phyloP scores from a whole-genome alignment of 2,113 vertebrate species.

The Spermophilus dauricus region DNA sequence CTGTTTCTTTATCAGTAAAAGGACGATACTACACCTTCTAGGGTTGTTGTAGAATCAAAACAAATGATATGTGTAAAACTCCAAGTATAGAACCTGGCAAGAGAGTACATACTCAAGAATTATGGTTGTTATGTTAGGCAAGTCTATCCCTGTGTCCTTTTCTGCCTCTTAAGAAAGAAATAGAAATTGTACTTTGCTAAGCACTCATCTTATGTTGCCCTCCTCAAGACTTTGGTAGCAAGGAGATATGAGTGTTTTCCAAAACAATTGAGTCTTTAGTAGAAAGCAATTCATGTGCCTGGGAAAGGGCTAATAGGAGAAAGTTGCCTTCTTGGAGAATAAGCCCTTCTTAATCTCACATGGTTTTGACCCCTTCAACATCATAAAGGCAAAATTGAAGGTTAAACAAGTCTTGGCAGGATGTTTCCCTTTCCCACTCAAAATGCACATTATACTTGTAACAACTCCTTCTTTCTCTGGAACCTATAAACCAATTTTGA shows the following conservation, averaged over 20 bases:
- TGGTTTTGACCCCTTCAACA: not conserved
- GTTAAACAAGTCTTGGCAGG: constrained; percentile 24
- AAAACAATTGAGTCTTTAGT: not conserved
- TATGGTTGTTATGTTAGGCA: not conserved
- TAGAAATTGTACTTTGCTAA: constrained; percentile 29
- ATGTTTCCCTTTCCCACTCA: constrained; percentile 13
- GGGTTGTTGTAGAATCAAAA: not conserved
- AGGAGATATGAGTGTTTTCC: constrained; percentile 36
- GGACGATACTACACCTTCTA: not conserved
- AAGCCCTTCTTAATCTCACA: not conserved
- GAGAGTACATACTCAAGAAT: not conserved
- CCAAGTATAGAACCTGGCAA: not conserved
- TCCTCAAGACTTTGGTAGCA: not conserved
- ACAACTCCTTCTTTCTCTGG: constrained; percentile 58
- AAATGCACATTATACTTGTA: constrained; percentile 27
- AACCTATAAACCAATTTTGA: constrained; percentile 61
- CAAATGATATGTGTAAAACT: not conserved
- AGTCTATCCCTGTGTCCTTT: constrained; percentile 27
- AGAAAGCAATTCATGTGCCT: constrained; percentile 19
- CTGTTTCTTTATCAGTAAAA: not conserved
- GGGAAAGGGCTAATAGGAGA: not conserved
- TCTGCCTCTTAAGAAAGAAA: constrained; percentile 44
- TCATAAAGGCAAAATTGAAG: constrained; percentile 20
- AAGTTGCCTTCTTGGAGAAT: not conserved
- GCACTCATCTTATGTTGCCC: not conserved